Conservation (phyloP, 2,113 vertebrate species). For the Oncorhynchus masou region DNA sequence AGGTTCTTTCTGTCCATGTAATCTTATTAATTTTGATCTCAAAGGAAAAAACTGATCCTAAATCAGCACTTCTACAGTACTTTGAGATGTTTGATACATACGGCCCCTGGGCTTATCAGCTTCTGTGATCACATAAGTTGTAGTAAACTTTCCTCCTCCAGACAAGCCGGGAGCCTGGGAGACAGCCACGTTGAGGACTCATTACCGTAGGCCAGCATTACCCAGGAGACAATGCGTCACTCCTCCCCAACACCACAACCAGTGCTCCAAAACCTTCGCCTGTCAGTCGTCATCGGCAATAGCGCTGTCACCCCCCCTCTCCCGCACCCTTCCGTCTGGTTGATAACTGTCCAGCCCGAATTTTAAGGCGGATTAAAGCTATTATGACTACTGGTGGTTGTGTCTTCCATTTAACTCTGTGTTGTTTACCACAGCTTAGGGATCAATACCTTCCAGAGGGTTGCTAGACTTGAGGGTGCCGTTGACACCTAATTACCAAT, state of each 20-base stretch:
- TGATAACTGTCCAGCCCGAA: slow-evolving; percentile 7
- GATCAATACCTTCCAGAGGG: not conserved
- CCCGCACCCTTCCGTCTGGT: not conserved
- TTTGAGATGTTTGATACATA: not conserved
- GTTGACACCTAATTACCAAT: not conserved
- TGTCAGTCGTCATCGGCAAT: not conserved
- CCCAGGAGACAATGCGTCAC: not conserved
- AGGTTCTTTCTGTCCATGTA: too few species aligned
- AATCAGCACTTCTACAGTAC: not conserved
- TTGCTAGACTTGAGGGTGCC: not conserved
- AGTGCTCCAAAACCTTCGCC: not conserved
- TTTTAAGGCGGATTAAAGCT: not conserved
- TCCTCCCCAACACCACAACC: not conserved
- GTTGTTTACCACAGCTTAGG: slow-evolving; percentile 5
- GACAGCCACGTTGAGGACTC: slow-evolving; percentile 19
- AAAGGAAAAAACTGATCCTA: too few species aligned
- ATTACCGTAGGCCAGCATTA: slow-evolving; percentile 11
- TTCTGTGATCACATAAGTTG: not conserved
- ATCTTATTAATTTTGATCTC: too few species aligned
- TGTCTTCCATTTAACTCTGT: slow-evolving; percentile 1
- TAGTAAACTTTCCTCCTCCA: not conserved
- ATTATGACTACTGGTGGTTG: not conserved
- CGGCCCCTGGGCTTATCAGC: not conserved
- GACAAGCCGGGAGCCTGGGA: not conserved
- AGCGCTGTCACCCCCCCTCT: not conserved